Conservation (phyloP, 2,888 invertebrate species). For the Podotricha telesiphe region DNA sequence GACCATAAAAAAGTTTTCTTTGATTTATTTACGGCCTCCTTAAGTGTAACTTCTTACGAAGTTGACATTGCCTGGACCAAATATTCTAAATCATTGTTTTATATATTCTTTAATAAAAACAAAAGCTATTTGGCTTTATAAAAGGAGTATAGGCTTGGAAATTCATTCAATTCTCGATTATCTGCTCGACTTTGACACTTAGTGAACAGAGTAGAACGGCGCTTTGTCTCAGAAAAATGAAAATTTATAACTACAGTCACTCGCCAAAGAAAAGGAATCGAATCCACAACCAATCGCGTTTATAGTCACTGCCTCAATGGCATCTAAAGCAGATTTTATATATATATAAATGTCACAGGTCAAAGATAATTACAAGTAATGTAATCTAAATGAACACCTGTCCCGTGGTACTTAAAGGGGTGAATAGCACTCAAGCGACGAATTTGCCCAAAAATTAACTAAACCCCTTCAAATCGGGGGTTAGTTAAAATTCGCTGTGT, state of each 20-base stretch:
- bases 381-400: constrained; percentile 23
- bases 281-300: too few relatives aligned
- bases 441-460: constrained; percentile 24
- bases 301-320: too few relatives aligned
- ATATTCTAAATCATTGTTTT: too few relatives aligned
- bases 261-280: background rate
- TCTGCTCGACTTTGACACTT: too few relatives aligned
- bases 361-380: constrained; percentile 13
- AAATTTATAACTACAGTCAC: background rate
- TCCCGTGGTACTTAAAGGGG: constrained; percentile 11
- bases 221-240: too few relatives aligned
- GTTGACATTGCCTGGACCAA: constrained; percentile 8
- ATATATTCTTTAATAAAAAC: too few relatives aligned
- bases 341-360: constrained; percentile 5
- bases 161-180: too few relatives aligned
- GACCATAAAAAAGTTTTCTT: constrained; percentile 26
- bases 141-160: too few relatives aligned
- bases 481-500: constrained; percentile 11
- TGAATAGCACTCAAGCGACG: constrained; percentile 19
- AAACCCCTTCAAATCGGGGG: constrained; percentile 15
- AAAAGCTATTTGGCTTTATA: too few relatives aligned
- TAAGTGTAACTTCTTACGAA: background rate
- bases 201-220: too few relatives aligned
- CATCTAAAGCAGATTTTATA: too few relatives aligned
- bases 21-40: constrained; percentile 26